These are phyloP conservation scores for Cistogaster globosa DNA, from an alignment of 2,888 invertebrate species.

Conservation along the genomic window DNA sequence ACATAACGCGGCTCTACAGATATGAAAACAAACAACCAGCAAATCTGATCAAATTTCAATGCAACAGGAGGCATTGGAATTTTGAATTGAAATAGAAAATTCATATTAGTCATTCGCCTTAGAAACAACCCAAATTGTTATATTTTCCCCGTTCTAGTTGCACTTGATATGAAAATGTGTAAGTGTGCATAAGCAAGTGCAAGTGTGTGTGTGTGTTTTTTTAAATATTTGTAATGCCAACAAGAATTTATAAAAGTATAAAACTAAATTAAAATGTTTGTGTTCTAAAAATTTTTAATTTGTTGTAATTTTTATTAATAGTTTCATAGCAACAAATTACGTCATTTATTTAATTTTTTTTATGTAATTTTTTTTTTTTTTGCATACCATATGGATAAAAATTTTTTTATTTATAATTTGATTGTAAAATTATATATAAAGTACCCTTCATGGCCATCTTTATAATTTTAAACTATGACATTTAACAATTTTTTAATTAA, in stretches of 20 bases:
- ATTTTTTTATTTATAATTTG: background rate
- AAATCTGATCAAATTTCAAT: conserved; percentile 60
- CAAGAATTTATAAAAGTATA: conserved; percentile 21
- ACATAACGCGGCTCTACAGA: conserved; percentile 9
- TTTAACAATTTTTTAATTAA: background rate
- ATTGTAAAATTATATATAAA: background rate
- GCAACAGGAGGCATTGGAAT: conserved; percentile 47
- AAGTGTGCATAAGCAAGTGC: background rate
- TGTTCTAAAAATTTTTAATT: background rate
- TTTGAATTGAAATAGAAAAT: conserved; percentile 13
- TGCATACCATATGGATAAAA: conserved; percentile 23
- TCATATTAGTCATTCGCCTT: conserved; percentile 57
- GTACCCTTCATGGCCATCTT: background rate
- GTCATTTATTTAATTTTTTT: conserved; percentile 7
- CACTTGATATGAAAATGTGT: background rate
- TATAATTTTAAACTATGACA: conserved; percentile 13
- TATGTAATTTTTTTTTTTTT: no score
- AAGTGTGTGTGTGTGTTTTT: background rate
- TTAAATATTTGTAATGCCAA: background rate
- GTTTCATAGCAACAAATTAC: conserved; percentile 43
- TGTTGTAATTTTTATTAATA: conserved; percentile 60
- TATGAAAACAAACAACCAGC: conserved; percentile 3
- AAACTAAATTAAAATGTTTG: conserved; percentile 33
- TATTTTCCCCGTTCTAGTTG: background rate
- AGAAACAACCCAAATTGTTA: conserved; percentile 61